Percentiles rank a stretch among this genome's conserved stretches.
These are phyloP conservation scores for Dyspetes luteomarginatus DNA, from an alignment of 2,888 invertebrate species.

Conservation along the genomic window DNA sequence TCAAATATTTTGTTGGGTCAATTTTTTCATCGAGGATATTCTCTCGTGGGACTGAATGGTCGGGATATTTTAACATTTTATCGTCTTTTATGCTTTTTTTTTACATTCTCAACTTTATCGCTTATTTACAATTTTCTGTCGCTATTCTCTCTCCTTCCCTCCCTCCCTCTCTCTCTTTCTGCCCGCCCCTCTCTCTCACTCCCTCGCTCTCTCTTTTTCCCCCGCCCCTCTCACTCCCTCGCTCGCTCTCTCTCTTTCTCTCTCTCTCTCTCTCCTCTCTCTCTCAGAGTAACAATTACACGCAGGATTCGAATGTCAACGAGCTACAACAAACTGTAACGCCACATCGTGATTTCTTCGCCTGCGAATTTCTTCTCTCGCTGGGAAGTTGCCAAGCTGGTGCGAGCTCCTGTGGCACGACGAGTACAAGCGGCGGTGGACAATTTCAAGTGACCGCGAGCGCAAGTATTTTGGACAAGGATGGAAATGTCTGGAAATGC, in stretches of 20 bases:
- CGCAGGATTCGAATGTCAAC: conserved; percentile 85
- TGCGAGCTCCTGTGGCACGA: conserved; percentile 74
- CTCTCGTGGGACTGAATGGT: too few relatives aligned
- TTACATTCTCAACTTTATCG: conserved; percentile 52
- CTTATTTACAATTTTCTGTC: conserved; percentile 15
- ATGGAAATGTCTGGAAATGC: conserved; percentile 94
- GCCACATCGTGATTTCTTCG: conserved; percentile 97
- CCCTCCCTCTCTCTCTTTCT: too few relatives aligned
- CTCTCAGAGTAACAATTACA: conserved; percentile 40
- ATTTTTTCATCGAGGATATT: too few relatives aligned
- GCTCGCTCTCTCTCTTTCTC: too few relatives aligned
- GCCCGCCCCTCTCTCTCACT: not conserved
- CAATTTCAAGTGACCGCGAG: conserved; percentile 92
- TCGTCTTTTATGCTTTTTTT: not conserved
- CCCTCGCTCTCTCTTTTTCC: too few relatives aligned
- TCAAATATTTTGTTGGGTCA: too few relatives aligned
- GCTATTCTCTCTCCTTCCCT: not conserved
- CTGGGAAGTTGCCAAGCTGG: conserved; percentile 84
- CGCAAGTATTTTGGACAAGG: conserved; percentile 93
- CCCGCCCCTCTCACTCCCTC: too few relatives aligned
- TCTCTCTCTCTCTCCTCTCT: not conserved
- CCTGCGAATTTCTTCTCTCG: conserved; percentile 94
- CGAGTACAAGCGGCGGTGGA: conserved; percentile 85
- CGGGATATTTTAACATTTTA: too few relatives aligned
- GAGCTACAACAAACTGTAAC: conserved; percentile 89